A percentile compares a stretch with the other conserved stretches of the same genome.
Conservation (phyloP, 1,140 invertebrate genomes). For the Psilanteris sp. region DNA sequence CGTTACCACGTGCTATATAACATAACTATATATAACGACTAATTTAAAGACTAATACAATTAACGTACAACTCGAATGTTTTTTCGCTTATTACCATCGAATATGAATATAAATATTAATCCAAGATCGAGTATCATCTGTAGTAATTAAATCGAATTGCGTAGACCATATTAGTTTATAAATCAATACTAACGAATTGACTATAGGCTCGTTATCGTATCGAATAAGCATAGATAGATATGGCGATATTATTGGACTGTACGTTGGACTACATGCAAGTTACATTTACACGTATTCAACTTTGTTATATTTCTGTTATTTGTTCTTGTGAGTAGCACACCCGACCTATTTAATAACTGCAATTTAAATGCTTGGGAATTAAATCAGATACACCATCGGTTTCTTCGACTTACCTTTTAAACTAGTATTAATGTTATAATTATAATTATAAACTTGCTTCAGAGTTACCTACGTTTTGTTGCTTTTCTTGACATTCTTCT, state of each 20-base stretch:
- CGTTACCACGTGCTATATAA: conserved; percentile 71
- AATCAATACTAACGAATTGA: conserved; percentile 67
- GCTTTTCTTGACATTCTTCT: no score
- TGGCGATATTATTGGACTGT: conserved; percentile 46
- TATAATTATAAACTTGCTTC: no score
- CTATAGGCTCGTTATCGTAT: conserved; percentile 61
- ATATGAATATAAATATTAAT: conserved; percentile 63
- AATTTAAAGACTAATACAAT: conserved; percentile 69
- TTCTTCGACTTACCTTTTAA: no score
- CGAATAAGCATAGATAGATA: conserved; percentile 53
- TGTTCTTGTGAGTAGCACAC: no score
- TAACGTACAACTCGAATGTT: conserved; percentile 70
- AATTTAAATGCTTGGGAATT: background rate
- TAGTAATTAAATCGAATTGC: conserved; percentile 60
- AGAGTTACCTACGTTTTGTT: no score
- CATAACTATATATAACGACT: conserved; percentile 67
- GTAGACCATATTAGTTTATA: conserved; percentile 64
- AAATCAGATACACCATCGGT: no score
- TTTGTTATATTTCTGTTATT: no score
- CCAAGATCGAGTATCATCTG: conserved; percentile 60
- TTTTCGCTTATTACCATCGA: conserved; percentile 71
- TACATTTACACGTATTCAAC: conserved; percentile 42
- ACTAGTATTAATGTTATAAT: no score
- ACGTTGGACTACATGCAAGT: no score
- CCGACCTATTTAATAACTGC: conserved; percentile 4